Evolutionary conservation across 2,797 vertebrate species (phyloP).

Genomic region (Nyctibius grandis): DNA sequence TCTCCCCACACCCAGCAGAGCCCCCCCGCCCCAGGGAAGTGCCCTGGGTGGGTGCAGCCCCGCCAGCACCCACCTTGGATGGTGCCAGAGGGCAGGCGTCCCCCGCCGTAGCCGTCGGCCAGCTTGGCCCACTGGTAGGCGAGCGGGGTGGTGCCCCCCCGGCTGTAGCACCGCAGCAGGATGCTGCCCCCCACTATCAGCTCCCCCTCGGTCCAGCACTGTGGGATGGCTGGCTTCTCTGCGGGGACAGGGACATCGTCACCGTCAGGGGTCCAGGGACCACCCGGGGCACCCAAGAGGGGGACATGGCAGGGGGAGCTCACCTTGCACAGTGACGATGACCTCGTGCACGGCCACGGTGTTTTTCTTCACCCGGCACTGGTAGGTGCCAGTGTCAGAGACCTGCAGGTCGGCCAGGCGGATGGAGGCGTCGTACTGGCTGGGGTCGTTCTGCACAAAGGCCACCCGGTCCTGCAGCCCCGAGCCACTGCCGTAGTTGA

Average conservation of each 20-base stretch:
- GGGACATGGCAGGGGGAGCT: neutral
- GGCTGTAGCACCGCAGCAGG: slow-evolving; percentile 87
- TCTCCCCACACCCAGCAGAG: neutral
- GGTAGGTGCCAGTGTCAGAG: slow-evolving; percentile 85
- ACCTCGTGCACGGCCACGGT: slow-evolving; percentile 84
- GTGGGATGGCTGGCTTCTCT: slow-evolving; percentile 85
- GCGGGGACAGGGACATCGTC: neutral
- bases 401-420: slow-evolving; percentile 68
- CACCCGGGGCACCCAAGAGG: neutral
- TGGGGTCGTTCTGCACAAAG: slow-evolving; percentile 77
- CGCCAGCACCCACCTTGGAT: neutral
- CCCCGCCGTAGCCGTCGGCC: neutral
- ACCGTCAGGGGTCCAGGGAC: neutral
- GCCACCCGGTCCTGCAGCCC: slow-evolving; percentile 74
- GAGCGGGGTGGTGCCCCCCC: slow-evolving; percentile 85
- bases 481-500: slow-evolving; percentile 66
- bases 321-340: slow-evolving; percentile 86
- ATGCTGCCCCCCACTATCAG: slow-evolving; percentile 78
- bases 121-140: slow-evolving; percentile 86
- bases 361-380: slow-evolving; percentile 91
- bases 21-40: too few species aligned
- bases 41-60: too few species aligned
- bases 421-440: slow-evolving; percentile 84
- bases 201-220: slow-evolving; percentile 85
- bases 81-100: neutral